These are phyloP conservation scores for Halcyon leucocephala DNA, from an alignment of 2,797 vertebrate species.

Conservation along the genomic window DNA sequence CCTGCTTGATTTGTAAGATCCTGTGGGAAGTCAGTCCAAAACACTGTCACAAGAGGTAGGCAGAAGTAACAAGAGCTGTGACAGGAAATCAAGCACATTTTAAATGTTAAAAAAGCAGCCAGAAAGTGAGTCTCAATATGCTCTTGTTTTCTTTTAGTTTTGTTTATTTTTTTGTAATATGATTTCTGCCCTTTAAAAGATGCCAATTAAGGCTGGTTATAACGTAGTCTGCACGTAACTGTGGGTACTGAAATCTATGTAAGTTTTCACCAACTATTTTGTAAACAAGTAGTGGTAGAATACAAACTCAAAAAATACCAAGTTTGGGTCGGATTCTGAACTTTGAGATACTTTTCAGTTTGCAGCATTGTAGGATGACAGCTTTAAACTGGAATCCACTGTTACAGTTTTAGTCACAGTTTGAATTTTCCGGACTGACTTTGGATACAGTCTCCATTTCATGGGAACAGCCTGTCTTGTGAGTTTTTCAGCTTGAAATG, in stretches of 20 bases:
- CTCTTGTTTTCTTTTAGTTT: slow-evolving; percentile 54
- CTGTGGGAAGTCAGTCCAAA: slow-evolving; percentile 71
- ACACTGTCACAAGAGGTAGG: slow-evolving; percentile 72
- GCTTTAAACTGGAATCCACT: slow-evolving; percentile 44
- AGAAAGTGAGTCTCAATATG: slow-evolving; percentile 58
- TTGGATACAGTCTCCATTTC: slow-evolving; percentile 7
- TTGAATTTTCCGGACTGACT: slow-evolving; percentile 51
- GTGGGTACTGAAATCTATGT: slow-evolving; percentile 46
- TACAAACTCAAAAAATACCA: not conserved
- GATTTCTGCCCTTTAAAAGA: slow-evolving; percentile 65
- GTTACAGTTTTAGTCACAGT: slow-evolving; percentile 19
- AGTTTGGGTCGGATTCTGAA: slow-evolving; percentile 35
- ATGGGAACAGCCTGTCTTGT: slow-evolving; percentile 11
- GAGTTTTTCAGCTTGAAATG: slow-evolving; percentile 61
- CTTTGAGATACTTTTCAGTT: not conserved
- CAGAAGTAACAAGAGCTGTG: slow-evolving; percentile 69
- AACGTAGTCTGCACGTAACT: slow-evolving; percentile 40
- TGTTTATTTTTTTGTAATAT: slow-evolving; percentile 67
- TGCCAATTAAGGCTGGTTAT: slow-evolving; percentile 44
- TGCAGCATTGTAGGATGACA: slow-evolving; percentile 3
- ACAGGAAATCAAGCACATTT: slow-evolving; percentile 66
- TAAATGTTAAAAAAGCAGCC: slow-evolving; percentile 67
- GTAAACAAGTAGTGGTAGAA: slow-evolving; percentile 46
- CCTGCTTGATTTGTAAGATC: slow-evolving; percentile 75
- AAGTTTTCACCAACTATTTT: slow-evolving; percentile 43